Evolutionary conservation across 2,113 vertebrate genomes (phyloP).

Genomic region (Theropithecus gelada): DNA sequence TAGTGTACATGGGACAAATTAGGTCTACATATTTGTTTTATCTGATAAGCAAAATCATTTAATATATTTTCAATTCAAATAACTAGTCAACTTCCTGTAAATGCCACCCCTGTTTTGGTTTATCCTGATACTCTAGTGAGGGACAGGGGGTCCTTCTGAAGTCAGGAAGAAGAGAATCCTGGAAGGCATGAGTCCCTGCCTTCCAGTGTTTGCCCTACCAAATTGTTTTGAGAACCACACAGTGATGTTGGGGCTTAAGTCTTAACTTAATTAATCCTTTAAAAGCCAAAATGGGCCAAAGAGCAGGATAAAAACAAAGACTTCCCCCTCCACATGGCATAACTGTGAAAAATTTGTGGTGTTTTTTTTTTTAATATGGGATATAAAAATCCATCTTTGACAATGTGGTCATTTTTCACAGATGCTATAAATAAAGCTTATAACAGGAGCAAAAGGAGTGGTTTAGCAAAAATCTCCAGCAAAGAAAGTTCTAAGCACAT

Average conservation of each 20-base stretch:
- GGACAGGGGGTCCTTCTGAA: accelerated
- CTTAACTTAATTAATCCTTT: neutral
- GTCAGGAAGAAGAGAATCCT: accelerated
- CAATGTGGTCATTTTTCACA: neutral
- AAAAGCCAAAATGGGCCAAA: neutral
- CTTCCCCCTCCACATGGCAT: neutral
- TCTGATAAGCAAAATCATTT: neutral
- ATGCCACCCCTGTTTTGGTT: neutral
- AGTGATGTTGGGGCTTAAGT: neutral
- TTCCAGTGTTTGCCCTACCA: accelerated
- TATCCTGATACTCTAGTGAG: neutral
- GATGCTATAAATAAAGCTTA: neutral
- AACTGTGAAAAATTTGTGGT: neutral
- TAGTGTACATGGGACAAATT: neutral
- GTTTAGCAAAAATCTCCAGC: neutral
- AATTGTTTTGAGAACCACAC: neutral
- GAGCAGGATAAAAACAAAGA: neutral
- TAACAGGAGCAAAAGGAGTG: neutral
- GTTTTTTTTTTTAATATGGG: neutral
- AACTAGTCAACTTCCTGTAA: neutral
- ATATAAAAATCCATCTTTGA: neutral
- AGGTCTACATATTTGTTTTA: neutral
- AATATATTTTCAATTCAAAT: neutral
- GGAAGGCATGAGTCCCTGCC: neutral
- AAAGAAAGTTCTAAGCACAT: neutral